phyloP scores from a whole-genome alignment of 2,113 vertebrate genomes.

The Bombycilla garrulus region DNA sequence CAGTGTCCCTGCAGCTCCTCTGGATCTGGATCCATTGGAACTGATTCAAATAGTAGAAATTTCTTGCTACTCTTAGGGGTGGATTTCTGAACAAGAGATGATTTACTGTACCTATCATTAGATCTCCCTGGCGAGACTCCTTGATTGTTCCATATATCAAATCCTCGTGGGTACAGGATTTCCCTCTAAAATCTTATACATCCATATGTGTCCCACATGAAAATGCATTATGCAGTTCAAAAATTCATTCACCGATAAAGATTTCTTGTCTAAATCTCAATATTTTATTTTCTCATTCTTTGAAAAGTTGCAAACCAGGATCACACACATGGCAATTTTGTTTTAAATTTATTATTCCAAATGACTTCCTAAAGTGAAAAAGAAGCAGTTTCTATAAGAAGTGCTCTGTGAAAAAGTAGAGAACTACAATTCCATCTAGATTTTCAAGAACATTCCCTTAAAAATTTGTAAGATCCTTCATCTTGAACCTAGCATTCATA shows the following conservation, averaged over 20 bases:
- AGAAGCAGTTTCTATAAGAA: neutral
- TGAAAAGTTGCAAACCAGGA: neutral
- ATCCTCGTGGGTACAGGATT: neutral
- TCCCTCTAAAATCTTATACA: neutral
- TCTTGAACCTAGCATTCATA: neutral
- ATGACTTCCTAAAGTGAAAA: neutral
- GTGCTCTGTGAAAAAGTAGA: neutral
- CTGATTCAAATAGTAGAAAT: neutral
- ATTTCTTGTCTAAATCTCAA: neutral
- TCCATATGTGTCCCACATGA: neutral
- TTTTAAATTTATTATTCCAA: neutral
- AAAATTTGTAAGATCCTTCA: neutral
- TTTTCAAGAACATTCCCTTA: neutral
- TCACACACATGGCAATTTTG: neutral
- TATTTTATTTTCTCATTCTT: neutral
- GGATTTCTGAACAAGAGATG: neutral
- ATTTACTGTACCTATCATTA: rapidly evolving
- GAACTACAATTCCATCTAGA: neutral
- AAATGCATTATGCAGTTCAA: neutral
- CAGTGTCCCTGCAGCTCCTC: neutral
- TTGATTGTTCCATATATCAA: neutral
- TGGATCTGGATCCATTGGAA: neutral
- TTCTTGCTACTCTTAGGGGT: neutral
- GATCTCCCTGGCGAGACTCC: neutral
- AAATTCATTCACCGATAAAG: neutral